Evolutionary conservation across 2,797 vertebrate species (phyloP), one percentile per base, ranked within the genome.

Genomic region (Hydrocynus forskahlii): DNA sequence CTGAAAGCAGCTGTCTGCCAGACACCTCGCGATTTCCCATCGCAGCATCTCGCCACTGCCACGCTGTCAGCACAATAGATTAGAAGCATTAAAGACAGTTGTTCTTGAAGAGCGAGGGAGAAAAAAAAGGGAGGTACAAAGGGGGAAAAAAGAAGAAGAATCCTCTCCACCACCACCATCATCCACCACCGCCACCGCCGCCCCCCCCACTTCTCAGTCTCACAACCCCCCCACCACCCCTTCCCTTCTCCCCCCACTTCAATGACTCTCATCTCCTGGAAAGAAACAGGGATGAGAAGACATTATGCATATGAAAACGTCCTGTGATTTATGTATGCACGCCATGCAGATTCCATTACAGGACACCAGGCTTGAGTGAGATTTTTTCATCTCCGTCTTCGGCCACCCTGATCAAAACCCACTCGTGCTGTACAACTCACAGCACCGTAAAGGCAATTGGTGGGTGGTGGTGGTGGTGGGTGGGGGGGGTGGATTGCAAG

Each of bases 301-400:
- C 96, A 97, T 97, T 97, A 97, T 97, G 96, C 97, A 98, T 98
- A 98, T 97, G 97, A 97, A 98, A 98, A 97, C 97, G 95, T 97
- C 96, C 96, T 97, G 97, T 98, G 97, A 99, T 99, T 98, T 99
- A 99, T 98, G 96, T 96, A 98, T 98, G 97, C 97, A 98, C 97
- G 97, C 97, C 96, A 96, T 98, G 97, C 96, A 99, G 97, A 99
- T 99, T 98, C 97, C 96, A 98, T 99, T 98, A 97, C 93, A 95
- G 96, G 95, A 96, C 96, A 96, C 94, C 94, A 94, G 94, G 96
- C 96, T 97, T 96, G 97, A 97, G 96, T 97, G 95, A 97, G 95
- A 97, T 96, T 96, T 96, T 96, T 96, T 96, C 55, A 63, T 95
- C 95, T 95, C 57, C 52, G 38, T 75, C 66, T 78, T 95, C 95